Conservation (phyloP, 2,888 invertebrate genomes). For the Ptilodon capucinus region DNA sequence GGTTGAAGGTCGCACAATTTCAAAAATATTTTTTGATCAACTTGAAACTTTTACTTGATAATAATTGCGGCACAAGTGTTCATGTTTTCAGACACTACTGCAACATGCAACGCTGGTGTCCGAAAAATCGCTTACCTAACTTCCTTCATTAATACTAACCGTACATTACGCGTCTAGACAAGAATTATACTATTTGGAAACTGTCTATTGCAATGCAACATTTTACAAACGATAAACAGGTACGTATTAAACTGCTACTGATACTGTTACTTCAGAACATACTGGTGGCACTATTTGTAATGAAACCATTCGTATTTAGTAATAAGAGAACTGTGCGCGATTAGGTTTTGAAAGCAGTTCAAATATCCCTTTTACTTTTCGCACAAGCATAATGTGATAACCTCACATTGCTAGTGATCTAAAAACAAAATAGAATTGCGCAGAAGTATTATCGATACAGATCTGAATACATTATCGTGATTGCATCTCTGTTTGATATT, state of each 20-base stretch:
- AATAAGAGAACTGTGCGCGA: no score
- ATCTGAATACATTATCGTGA: background rate
- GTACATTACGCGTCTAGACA: background rate
- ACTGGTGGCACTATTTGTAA: no score
- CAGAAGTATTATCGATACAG: background rate
- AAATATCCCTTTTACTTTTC: no score
- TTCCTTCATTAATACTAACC: background rate
- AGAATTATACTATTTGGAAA: background rate
- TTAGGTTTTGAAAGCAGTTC: no score
- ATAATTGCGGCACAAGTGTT: constrained; percentile 16
- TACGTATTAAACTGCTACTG: no score
- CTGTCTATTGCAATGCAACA: background rate
- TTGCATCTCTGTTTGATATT: background rate
- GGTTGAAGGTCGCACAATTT: no score
- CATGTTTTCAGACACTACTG: constrained; percentile 12
- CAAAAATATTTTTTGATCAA: no score
- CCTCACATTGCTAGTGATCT: no score
- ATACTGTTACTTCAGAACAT: no score
- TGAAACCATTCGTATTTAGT: no score
- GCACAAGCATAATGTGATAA: no score
- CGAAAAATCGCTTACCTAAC: constrained; percentile 5
- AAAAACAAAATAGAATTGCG: background rate
- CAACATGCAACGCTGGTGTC: constrained; percentile 10
- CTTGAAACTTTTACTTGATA: background rate
- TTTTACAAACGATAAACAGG: no score